phyloP scores from a whole-genome alignment of 2,113 vertebrate genomes.

The Chloroceryle aenea region DNA sequence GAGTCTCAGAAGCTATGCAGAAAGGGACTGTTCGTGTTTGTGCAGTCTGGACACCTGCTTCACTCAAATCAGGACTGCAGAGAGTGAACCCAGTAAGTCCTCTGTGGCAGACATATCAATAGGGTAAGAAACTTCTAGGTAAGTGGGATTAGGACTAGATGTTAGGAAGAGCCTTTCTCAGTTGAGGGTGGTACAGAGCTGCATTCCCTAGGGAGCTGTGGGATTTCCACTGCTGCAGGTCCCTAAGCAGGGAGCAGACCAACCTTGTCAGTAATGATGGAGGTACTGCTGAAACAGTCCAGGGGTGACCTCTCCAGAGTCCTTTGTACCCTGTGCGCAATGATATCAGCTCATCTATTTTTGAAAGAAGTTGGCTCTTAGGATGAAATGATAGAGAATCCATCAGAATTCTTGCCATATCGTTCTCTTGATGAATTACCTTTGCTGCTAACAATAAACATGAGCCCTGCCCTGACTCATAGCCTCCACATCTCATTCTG shows the following conservation, averaged over 20 bases:
- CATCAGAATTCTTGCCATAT: neutral
- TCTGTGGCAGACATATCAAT: neutral
- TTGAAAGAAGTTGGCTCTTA: slow-evolving; percentile 12
- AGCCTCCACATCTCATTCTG: slow-evolving; percentile 11
- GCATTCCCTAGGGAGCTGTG: neutral
- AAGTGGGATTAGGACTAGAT: neutral
- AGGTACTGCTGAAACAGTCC: neutral
- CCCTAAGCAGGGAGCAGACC: neutral
- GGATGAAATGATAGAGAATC: slow-evolving; percentile 2
- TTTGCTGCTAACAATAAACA: slow-evolving; percentile 35
- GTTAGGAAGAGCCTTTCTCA: neutral
- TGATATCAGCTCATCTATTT: slow-evolving; percentile 45
- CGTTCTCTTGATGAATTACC: slow-evolving; percentile 30
- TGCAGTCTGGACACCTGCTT: neutral
- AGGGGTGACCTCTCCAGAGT: neutral
- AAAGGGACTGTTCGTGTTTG: neutral
- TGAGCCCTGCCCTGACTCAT: slow-evolving; percentile 7
- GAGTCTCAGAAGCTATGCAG: neutral
- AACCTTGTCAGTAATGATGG: slow-evolving; percentile 3
- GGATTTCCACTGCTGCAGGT: neutral
- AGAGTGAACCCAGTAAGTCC: neutral
- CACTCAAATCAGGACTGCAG: neutral
- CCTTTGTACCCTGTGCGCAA: neutral
- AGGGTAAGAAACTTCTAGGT: neutral
- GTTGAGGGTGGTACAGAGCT: neutral